phyloP scores from a whole-genome alignment of 2,888 invertebrate species.

The Nysson spinosus region DNA sequence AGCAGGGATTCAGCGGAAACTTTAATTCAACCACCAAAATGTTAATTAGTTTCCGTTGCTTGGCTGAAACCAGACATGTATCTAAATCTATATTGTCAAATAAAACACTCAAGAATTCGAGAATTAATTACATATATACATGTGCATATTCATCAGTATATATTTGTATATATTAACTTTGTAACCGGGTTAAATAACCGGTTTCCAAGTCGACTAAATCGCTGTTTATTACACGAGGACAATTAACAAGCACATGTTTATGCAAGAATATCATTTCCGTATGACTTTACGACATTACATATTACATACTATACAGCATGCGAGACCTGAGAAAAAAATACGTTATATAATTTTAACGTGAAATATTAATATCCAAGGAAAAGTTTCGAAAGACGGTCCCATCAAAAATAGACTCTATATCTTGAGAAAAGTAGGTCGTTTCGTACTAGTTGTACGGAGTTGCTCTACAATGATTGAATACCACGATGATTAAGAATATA shows the following conservation, averaged over 20 bases:
- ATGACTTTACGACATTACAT: conserved; percentile 1
- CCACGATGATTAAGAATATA: conserved; percentile 10
- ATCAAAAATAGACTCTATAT: conserved; percentile 31
- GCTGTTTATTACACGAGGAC: conserved; percentile 24
- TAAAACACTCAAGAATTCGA: conserved; percentile 13
- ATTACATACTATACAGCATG: conserved; percentile 37
- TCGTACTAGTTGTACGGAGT: conserved; percentile 10
- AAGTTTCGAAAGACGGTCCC: background rate
- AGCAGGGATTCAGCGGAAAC: too few relatives aligned
- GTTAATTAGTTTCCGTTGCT: conserved; percentile 28
- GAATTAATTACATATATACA: too few relatives aligned
- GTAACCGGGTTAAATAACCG: conserved; percentile 12
- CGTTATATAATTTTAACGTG: conserved; percentile 10
- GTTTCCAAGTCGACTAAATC: conserved; percentile 18
- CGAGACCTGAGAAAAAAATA: conserved; percentile 15
- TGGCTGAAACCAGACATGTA: conserved; percentile 24
- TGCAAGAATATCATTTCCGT: conserved; percentile 18
- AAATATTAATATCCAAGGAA: conserved; percentile 22
- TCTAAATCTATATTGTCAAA: conserved; percentile 1
- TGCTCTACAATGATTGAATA: conserved; percentile 1
- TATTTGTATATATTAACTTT: background rate
- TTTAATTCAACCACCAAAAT: too few relatives aligned
- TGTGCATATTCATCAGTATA: background rate
- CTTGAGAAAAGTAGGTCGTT: conserved; percentile 36
- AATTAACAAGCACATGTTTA: conserved; percentile 34